These are phyloP conservation scores for Rousettus madagascariensis DNA, from an alignment of 2,797 vertebrate species.

Conservation along the genomic window DNA sequence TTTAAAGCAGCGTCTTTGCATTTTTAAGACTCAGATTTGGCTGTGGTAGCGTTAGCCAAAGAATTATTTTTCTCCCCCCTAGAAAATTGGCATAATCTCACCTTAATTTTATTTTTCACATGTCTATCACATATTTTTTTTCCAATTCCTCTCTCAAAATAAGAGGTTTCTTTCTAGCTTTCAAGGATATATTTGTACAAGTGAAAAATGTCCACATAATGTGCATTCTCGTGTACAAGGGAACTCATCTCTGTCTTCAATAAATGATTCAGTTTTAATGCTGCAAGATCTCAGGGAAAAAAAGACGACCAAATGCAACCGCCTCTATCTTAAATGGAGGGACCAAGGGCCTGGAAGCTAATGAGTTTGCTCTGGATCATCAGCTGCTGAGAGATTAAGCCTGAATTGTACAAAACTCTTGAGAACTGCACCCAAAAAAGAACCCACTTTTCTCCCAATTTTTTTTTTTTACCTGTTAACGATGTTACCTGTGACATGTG, in stretches of 20 bases:
- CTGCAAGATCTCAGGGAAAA: not conserved
- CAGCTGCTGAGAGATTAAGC: not conserved
- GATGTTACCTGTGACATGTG: not conserved
- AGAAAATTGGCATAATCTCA: slow-evolving; percentile 47
- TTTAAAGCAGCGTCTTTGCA: slow-evolving; percentile 76
- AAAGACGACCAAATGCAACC: not conserved
- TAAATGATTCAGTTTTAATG: not conserved
- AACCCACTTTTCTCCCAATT: rapidly evolving
- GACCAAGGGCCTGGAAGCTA: not conserved
- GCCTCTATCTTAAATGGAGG: not conserved
- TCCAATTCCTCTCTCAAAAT: not conserved
- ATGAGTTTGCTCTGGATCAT: not conserved
- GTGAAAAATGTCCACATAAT: not conserved
- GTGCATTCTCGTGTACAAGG: not conserved
- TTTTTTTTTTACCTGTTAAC: not conserved
- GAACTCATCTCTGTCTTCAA: not conserved
- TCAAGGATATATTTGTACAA: not conserved
- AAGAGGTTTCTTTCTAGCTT: not conserved
- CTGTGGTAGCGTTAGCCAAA: slow-evolving; percentile 50
- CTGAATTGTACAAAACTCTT: not conserved
- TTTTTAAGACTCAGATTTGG: slow-evolving; percentile 73
- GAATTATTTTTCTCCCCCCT: not conserved
- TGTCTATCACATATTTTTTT: not conserved
- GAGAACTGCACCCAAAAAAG: not conserved
- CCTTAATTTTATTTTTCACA: slow-evolving; percentile 56